These are phyloP conservation scores for Lycopodina hypogea DNA, from an alignment of 37 sponge, comb jelly and placozoan genomes.

Conservation along the genomic window DNA sequence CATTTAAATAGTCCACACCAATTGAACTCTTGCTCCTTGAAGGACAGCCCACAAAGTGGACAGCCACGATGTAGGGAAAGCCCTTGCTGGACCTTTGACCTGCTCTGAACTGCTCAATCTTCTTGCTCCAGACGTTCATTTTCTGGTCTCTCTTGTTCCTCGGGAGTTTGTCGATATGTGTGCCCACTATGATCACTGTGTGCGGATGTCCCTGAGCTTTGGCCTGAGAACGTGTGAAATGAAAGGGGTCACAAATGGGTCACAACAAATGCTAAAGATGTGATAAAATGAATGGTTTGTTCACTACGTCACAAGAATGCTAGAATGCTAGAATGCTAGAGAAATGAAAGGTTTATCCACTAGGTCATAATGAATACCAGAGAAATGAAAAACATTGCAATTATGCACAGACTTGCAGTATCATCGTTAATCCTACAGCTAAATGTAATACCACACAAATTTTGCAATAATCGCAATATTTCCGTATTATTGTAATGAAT, in stretches of 20 bases:
- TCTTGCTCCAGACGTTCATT: conserved; percentile 6
- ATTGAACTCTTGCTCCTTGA: neutral
- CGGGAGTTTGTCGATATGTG: conserved; percentile 50
- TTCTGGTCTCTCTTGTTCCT: conserved; percentile 12
- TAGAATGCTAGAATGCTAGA: too few species aligned
- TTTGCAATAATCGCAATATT: too few species aligned
- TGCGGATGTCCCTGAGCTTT: conserved; percentile 17
- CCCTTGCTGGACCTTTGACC: conserved; percentile 17
- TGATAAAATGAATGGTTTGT: too few species aligned
- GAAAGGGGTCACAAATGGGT: conserved; percentile 20
- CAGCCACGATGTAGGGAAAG: conserved; percentile 31
- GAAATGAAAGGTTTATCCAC: too few species aligned
- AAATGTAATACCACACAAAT: too few species aligned
- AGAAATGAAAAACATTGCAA: too few species aligned
- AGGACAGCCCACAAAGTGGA: conserved; percentile 46
- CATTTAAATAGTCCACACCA: conserved; percentile 25
- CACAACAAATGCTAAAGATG: neutral
- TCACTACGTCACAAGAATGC: too few species aligned
- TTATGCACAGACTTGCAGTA: too few species aligned
- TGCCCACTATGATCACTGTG: conserved; percentile 68
- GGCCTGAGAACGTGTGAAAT: conserved; percentile 21
- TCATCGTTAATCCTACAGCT: too few species aligned
- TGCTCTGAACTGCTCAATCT: conserved; percentile 26
- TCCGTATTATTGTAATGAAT: too few species aligned
- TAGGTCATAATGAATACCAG: too few species aligned